Base-by-base conservation (phyloP, 1,140 invertebrate genomes). In the Drosophila bocqueti region DNA sequence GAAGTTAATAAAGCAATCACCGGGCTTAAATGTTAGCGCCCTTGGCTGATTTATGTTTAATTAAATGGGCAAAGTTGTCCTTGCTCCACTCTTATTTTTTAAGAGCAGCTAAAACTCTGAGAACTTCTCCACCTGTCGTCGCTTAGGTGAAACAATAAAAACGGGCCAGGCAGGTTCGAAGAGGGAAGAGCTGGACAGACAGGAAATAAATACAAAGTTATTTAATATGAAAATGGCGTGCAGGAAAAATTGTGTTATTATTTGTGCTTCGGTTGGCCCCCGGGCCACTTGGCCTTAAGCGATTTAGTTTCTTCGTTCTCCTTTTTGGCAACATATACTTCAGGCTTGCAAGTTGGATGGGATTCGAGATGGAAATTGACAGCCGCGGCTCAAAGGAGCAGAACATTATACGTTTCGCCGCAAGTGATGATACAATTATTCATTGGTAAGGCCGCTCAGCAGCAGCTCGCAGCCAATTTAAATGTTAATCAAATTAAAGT, bases 221-320 rank as follows among this genome's bases (percentile, higher is more conserved):
- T 89, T 89, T 89, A 89, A 89, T 89, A 90, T 84, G 84, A 89
- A 89, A 89, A 89, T 89, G 74, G 84, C 84, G 84, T 89, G 84
- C 84, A 84, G 66, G 73, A 72, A 64, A 68, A 78, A 67, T 81
- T 81, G 46, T 73, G 31, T 61, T 72, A 57, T 89, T 87, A 84
- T 81, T 89, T 74, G 65, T 68, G 81, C 73, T 81, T 77, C 62
- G 50, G 61, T 75, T 89, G 50, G 80, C 66, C 66, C 55, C 67
- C 34, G 63, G 55, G 59, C 36, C 77, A 74, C 71, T 81, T 74
- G 63, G 66, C 63, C 65, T 75, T 55, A 81, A 84, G 77, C 69
- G 54, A 87, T 87, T 89, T 81, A 71, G 75, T 55, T 61, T 43
- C 50, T 36, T 34, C 31, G 13, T 54, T 38, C 15, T 40, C 24